Evolutionary conservation across 2,113 vertebrate species (phyloP).

Genomic region (Electrona antarctica): DNA sequence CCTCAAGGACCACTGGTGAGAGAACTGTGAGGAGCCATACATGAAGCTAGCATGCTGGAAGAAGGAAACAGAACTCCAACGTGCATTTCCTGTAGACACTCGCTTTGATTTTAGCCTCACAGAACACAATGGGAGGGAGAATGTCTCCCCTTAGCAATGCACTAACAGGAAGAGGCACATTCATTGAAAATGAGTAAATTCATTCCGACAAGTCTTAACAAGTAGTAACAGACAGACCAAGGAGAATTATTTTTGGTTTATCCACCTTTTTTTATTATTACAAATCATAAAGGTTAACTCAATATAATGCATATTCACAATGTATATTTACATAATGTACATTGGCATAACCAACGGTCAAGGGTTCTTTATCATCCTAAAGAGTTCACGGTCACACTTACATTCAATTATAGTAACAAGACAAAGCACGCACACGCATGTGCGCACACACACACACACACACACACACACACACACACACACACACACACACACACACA

Average conservation of each 20-base stretch:
- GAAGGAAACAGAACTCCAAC: constrained; percentile 62
- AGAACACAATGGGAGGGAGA: constrained; percentile 73
- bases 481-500: constrained; percentile 21
- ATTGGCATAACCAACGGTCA: constrained; percentile 23
- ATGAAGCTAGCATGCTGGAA: constrained; percentile 43
- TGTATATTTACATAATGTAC: constrained; percentile 30
- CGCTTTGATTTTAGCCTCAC: constrained; percentile 69
- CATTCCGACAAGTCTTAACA: constrained; percentile 59
- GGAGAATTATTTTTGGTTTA: constrained; percentile 27
- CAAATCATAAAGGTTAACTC: constrained; percentile 61
- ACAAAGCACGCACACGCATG: constrained; percentile 23
- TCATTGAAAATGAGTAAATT: constrained; percentile 64
- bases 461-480: constrained; percentile 36
- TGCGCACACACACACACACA: constrained; percentile 13
- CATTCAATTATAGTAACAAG: constrained; percentile 8
- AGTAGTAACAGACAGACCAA: constrained; percentile 43
- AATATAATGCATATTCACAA: constrained; percentile 61
- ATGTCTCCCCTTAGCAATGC: constrained; percentile 45
- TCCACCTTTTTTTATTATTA: constrained; percentile 61
- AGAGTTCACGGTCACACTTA: background rate
- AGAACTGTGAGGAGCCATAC: constrained; percentile 16
- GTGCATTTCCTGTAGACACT: constrained; percentile 76
- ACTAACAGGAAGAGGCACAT: constrained; percentile 71
- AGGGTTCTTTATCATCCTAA: constrained; percentile 33
- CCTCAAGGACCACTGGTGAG: no score